A percentile compares a stretch with the other conserved stretches of the same genome.
Conservation (phyloP, 2,113 vertebrate species). For the Oreochromis aureus region DNA sequence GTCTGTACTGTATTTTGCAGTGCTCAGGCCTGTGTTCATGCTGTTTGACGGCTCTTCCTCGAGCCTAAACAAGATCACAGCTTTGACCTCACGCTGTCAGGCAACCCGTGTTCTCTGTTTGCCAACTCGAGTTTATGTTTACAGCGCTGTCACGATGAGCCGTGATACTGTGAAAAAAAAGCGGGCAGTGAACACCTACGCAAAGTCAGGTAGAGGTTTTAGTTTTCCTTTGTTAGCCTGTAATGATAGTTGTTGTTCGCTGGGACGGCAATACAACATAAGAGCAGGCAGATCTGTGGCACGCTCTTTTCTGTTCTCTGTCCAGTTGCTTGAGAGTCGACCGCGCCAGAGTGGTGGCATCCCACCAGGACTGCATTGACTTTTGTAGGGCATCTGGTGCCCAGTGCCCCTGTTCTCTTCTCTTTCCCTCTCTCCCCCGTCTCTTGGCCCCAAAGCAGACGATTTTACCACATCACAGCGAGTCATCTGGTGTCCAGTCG, state of each 20-base stretch:
- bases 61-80: conserved; percentile 4
- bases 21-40: not conserved
- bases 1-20: not conserved
- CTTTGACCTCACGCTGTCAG: conserved; percentile 1
- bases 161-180: not conserved
- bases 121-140: conserved; percentile 32
- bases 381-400: conserved; percentile 46
- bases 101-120: conserved; percentile 9
- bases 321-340: not conserved
- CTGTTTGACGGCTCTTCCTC: not conserved
- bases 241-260: not conserved
- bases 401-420: not conserved
- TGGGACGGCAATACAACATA: not conserved
- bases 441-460: conserved; percentile 32
- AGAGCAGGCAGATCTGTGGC: not conserved
- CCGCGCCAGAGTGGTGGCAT: not conserved
- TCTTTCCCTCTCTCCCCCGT: not conserved
- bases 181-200: conserved; percentile 7
- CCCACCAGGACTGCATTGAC: conserved; percentile 20
- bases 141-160: not conserved
- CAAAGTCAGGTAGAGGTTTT: conserved; percentile 15
- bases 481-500: conserved; percentile 58
- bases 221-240: not conserved
- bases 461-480: conserved; percentile 13
- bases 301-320: not conserved